Evolutionary conservation across 2,797 vertebrate genomes (phyloP), one percentile per base, ranked within the genome.

Genomic region (Crenichthys baileyi): DNA sequence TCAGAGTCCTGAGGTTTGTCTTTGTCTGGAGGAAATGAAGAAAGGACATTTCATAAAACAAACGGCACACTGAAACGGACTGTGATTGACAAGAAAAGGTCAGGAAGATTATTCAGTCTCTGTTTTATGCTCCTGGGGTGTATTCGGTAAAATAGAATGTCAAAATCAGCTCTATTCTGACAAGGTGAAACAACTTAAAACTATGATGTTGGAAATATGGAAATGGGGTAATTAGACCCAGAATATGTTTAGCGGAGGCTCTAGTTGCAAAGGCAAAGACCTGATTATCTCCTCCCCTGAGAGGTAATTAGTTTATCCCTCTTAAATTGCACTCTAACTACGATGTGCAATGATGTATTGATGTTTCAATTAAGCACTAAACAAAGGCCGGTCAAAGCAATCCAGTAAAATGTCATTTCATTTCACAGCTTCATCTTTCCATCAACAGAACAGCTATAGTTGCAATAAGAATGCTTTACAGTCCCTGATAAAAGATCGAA

Each of bases 1-100:
- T 95, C 95, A 0, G 94, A 94, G 81, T 96, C 95, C 86, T 86
- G 31, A 4, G 94, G 94, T 85, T 96, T 96, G 82, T 96, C 95
- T 92, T 95, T 95, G 90, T 96, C 96, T 96, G 88, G 6, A 60
- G 74, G 6, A 71, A 8, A 67, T 26, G 63, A 63, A 65, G 41
- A 0, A 0, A 11, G 72, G 15, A 65, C 1, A 51, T 39, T 48
- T 70, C 6, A 70, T 44, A 46, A 46, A 70, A 46, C 67, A 46
- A 70, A 46, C 67, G 16, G 24, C 15, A 24, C 41, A 46, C 7
- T 70, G 46, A 63, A 0, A 73, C 5, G 12, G 22, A 9, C 31
- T 77, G 70, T 20, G 39, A n/a, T 12, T 6, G 11, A 75, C 24
- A 29, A 68, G 70, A n/a, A 56, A 31, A 75, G 20, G 20, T 26